phyloP scores from a whole-genome alignment of 2,888 invertebrate species.

The Oscheius sp. region DNA sequence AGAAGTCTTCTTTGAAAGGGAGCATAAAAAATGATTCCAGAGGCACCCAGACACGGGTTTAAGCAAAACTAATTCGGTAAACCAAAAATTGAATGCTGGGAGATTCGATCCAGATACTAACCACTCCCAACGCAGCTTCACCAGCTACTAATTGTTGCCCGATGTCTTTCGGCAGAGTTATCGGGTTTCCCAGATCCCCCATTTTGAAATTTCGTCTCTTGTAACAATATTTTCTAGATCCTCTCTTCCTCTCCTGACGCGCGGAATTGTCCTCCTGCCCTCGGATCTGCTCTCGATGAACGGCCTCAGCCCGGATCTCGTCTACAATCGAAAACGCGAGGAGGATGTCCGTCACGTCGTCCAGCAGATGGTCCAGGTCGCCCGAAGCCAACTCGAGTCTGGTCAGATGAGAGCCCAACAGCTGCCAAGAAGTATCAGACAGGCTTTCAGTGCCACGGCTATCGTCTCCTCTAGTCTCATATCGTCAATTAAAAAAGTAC shows the following conservation, averaged over 20 bases:
- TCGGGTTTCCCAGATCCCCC: too few species aligned
- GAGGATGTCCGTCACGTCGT: conserved; percentile 55
- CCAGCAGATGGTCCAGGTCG: conserved; percentile 56
- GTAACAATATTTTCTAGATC: conserved; percentile 79
- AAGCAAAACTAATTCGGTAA: too few species aligned
- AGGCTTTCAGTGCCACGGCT: conserved; percentile 59
- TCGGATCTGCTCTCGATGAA: conserved; percentile 63
- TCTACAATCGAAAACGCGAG: conserved; percentile 63
- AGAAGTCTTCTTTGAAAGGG: background rate
- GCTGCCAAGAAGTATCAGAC: conserved; percentile 46
- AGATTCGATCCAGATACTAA: too few species aligned
- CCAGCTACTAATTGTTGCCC: too few species aligned
- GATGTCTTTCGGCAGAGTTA: too few species aligned
- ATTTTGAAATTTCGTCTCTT: too few species aligned
- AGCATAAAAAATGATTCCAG: too few species aligned
- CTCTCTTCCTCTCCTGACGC: conserved; percentile 78
- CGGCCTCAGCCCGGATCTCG: conserved; percentile 58
- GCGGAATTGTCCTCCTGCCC: conserved; percentile 69
- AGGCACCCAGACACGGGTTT: too few species aligned
- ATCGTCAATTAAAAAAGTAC: conserved; percentile 43
- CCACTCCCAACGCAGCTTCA: too few species aligned
- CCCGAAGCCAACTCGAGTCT: conserved; percentile 33
- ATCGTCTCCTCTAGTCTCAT: conserved; percentile 62
- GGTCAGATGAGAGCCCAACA: conserved; percentile 41
- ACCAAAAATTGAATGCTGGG: too few species aligned